Evolutionary conservation across 1,140 invertebrate species (phyloP).

Genomic region (Eurosta solidaginis): DNA sequence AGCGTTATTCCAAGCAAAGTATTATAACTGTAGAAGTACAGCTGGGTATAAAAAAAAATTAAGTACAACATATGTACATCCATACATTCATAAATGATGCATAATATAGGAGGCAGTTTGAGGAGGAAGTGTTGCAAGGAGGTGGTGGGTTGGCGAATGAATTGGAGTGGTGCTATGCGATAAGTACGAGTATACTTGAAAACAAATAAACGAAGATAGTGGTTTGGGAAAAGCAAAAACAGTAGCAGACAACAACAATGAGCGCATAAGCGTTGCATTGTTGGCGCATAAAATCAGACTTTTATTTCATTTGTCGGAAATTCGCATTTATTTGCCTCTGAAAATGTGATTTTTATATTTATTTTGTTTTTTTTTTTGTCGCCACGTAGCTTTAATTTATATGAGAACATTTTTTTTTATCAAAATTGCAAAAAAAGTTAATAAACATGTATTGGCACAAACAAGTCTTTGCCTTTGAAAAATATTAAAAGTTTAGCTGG

Average conservation of each 20-base stretch:
- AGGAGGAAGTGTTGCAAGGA: neutral
- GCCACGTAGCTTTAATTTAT: neutral
- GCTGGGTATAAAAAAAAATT: neutral
- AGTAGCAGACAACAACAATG: neutral
- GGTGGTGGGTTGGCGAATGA: neutral
- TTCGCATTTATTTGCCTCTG: neutral
- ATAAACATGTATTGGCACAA: too few species aligned
- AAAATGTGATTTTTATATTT: neutral
- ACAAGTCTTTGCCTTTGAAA: too few species aligned
- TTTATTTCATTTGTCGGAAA: neutral
- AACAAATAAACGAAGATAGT: conserved; percentile 8
- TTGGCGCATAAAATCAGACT: neutral
- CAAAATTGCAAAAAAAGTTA: too few species aligned
- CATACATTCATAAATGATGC: neutral
- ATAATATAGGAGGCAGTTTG: neutral
- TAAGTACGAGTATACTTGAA: conserved; percentile 12
- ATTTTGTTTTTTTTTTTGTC: neutral
- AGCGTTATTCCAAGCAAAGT: too few species aligned
- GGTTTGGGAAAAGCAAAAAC: conserved; percentile 14
- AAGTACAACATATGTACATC: neutral
- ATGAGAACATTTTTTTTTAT: neutral
- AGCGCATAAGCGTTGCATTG: neutral
- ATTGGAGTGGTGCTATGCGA: neutral
- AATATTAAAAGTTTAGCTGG: too few species aligned
- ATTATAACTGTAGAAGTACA: too few species aligned